Evolutionary conservation across 2,797 vertebrate species (phyloP).

Genomic region (Diplodus puntazzo): DNA sequence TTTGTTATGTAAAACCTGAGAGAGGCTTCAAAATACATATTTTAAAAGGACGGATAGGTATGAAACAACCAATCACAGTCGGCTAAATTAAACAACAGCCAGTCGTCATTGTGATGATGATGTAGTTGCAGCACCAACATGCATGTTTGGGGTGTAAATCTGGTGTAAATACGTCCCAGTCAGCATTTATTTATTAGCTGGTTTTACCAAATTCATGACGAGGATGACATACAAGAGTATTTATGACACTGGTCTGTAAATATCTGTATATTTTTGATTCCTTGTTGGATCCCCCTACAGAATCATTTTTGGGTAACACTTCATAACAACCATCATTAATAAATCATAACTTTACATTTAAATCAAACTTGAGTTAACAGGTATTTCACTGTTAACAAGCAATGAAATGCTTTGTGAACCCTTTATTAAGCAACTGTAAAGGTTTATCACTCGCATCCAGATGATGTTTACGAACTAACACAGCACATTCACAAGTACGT

Average conservation of each 20-base stretch:
- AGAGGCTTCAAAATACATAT: neutral
- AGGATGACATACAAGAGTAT: neutral
- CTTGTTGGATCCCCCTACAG: neutral
- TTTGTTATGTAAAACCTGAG: neutral
- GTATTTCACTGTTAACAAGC: too few relatives aligned
- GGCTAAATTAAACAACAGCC: neutral
- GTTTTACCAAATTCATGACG: neutral
- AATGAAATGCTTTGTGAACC: too few relatives aligned
- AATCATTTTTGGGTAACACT: too few relatives aligned
- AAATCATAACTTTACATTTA: too few relatives aligned
- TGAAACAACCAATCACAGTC: neutral
- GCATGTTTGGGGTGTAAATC: neutral
- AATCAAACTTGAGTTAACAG: too few relatives aligned
- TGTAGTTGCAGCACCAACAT: neutral
- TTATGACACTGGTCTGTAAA: neutral
- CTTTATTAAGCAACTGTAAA: too few relatives aligned
- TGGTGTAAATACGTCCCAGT: neutral
- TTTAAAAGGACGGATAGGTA: neutral
- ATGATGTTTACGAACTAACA: too few relatives aligned
- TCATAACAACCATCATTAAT: too few relatives aligned
- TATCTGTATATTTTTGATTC: neutral
- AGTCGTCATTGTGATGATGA: neutral
- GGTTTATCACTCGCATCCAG: too few relatives aligned
- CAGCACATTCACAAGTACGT: too few relatives aligned
- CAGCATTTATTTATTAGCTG: neutral